A percentile compares a stretch with the other conserved stretches of the same genome.
Conservation (phyloP, 2,888 invertebrate genomes). For the Cryptocephalus moraei region DNA sequence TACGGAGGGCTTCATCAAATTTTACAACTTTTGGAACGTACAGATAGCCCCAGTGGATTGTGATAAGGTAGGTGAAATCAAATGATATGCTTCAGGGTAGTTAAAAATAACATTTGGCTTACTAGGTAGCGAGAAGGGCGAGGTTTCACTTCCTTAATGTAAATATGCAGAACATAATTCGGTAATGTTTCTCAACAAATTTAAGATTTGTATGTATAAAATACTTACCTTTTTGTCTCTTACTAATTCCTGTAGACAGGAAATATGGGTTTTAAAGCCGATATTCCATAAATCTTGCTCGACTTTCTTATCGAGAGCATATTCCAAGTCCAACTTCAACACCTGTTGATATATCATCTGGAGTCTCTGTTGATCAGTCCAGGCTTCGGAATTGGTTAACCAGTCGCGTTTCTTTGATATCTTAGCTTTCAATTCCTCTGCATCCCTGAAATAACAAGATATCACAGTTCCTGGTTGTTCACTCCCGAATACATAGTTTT, state of each 20-base stretch:
- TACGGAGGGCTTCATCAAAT: too few species aligned
- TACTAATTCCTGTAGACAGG: slow-evolving; percentile 61
- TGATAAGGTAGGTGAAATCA: too few species aligned
- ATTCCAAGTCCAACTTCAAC: slow-evolving; percentile 70
- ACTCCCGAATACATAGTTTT: too few species aligned
- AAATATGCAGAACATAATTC: too few species aligned
- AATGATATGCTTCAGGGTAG: too few species aligned
- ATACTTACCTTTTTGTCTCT: slow-evolving; percentile 66
- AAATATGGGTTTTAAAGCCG: slow-evolving; percentile 81
- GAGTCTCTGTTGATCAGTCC: slow-evolving; percentile 45
- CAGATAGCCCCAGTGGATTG: too few species aligned
- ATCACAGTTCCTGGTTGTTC: too few species aligned
- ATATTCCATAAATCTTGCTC: slow-evolving; percentile 85
- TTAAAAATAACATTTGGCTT: too few species aligned
- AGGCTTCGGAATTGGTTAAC: slow-evolving; percentile 32
- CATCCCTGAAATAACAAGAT: slow-evolving; percentile 46
- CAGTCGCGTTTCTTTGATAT: slow-evolving; percentile 50
- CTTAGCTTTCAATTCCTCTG: slow-evolving; percentile 61
- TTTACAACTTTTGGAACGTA: too few species aligned
- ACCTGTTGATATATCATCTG: slow-evolving; percentile 54
- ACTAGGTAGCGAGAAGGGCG: too few species aligned
- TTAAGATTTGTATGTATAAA: neutral
- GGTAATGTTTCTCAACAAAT: too few species aligned
- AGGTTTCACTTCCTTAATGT: too few species aligned
- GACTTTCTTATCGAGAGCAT: slow-evolving; percentile 79